Conservation (phyloP, 2,888 invertebrate species). For the Tetropium fuscum region DNA sequence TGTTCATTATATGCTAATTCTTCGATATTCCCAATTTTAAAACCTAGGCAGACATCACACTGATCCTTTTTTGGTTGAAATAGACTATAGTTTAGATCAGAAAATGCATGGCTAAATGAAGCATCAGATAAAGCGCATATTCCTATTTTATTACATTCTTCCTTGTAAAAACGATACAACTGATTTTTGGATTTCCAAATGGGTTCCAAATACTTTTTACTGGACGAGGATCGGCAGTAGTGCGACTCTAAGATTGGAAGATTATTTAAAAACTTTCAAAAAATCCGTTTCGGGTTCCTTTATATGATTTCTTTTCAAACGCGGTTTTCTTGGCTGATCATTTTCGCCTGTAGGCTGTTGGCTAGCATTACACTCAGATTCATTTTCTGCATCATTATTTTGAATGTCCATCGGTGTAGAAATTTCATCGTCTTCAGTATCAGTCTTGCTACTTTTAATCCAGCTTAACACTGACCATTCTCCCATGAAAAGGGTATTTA, state of each 20-base stretch:
- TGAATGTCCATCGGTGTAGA: too few relatives aligned
- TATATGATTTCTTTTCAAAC: too few relatives aligned
- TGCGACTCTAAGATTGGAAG: neutral
- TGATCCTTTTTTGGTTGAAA: neutral
- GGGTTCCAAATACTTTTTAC: neutral
- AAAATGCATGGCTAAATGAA: neutral
- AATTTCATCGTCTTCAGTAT: too few relatives aligned
- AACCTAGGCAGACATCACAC: neutral
- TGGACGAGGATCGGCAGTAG: neutral
- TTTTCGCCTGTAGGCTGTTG: too few relatives aligned
- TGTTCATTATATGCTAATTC: constrained; percentile 27
- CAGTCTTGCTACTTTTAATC: too few relatives aligned
- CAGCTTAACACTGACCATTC: too few relatives aligned
- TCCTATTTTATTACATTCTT: neutral
- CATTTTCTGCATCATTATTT: too few relatives aligned
- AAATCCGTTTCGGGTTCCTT: too few relatives aligned
- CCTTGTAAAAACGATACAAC: neutral
- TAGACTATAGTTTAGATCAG: neutral
- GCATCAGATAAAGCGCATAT: too few relatives aligned
- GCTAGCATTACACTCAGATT: too few relatives aligned
- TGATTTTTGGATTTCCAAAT: neutral
- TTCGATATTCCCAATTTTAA: constrained; percentile 17
- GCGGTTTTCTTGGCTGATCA: too few relatives aligned
- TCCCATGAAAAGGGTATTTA: too few relatives aligned
- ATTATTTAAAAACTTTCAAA: neutral